phyloP scores from a whole-genome alignment of 2,797 vertebrate species.

The Morelia viridis region DNA sequence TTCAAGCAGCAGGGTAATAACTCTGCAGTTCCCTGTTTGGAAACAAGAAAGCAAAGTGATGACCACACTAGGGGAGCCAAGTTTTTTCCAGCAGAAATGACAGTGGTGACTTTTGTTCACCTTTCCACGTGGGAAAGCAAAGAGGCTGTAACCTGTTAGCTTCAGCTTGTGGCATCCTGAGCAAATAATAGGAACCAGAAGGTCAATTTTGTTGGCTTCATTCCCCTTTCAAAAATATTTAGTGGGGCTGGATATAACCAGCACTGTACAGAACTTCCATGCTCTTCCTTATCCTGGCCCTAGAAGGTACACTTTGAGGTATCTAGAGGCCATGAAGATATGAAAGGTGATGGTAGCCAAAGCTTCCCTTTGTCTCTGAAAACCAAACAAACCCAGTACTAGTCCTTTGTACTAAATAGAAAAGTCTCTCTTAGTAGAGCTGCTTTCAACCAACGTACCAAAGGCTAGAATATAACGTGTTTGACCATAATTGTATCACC shows the following conservation, averaged over 20 bases:
- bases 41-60: background rate
- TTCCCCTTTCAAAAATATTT: background rate
- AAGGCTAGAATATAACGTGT: background rate
- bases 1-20: conserved; percentile 37
- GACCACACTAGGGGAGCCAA: background rate
- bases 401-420: background rate
- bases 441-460: background rate
- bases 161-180: background rate
- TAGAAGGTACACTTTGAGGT: background rate
- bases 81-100: background rate
- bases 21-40: conserved; percentile 35
- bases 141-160: background rate
- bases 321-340: background rate
- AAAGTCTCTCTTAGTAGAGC: too few relatives aligned
- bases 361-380: background rate
- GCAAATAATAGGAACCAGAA: background rate
- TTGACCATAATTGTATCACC: background rate
- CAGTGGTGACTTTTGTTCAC: background rate
- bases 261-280: background rate
- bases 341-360: background rate
- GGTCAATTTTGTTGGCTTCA: background rate
- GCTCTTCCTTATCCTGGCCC: background rate
- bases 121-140: background rate
- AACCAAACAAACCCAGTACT: background rate
- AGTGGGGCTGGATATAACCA: background rate